Base-by-base conservation (phyloP, 2,113 vertebrate genomes). In the Hippopotamus amphibius region DNA sequence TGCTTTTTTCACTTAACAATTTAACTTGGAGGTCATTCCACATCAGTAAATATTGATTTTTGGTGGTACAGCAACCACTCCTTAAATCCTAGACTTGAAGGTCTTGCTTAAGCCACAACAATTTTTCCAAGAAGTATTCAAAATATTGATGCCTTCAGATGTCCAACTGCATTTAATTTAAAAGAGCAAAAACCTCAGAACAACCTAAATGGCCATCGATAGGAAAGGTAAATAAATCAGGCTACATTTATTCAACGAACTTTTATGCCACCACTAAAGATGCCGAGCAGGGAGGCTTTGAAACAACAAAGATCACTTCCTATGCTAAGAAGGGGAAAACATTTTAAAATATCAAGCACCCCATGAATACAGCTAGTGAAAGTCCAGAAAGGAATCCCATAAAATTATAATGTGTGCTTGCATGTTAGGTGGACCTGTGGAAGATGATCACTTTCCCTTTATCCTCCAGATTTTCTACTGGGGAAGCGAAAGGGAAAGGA, bases 31-130 rank as follows among this genome's bases (percentile, higher is more conserved):
- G 41, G 14, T 50, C 41, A 79, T 61, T 66, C 59, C 41, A 92
- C 33, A 37, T 83, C 82, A 68, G 43, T 63, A 57, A 71, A 83
- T 53, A 92, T 1, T 63, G 57, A 81, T 74, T 46, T 85, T n/a
- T 37, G 77, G 37, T 48, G 14, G 16, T 19, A 59, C 16, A 48
- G 21, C 21, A 86, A 84, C 13, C 6, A 71, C 19, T 88, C 41
- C 37, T 90, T 89, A 80, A 76, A 89, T 95, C 50, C 48, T 80
- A 92, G 82, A 88, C 21, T 81, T n/a, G 10, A 86, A 93, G 50
- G 53, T 90, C 74, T 93, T 59, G 37, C 37, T 88, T 94, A 96
- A 72, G 55, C 3, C 2, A 2, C 48, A 83, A 33, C 28, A 79
- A 19, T 69, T 81, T 69, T 90, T 94, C 85, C 63, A 50, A 96